phyloP scores from a whole-genome alignment of 2,797 vertebrate species.

The Aeoliscus strigatus region DNA sequence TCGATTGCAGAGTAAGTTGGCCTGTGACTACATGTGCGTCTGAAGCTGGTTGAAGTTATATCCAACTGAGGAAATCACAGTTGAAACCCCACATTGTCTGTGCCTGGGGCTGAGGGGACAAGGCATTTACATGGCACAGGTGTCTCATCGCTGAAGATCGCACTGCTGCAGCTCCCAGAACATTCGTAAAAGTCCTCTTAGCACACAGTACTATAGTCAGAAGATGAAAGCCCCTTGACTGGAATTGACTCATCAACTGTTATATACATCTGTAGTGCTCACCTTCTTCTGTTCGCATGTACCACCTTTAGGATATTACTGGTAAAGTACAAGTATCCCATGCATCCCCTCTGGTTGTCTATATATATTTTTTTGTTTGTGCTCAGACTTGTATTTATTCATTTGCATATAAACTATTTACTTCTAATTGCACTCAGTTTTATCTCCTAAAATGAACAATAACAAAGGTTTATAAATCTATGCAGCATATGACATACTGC shows the following conservation, averaged over 20 bases:
- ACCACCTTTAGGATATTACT: too few species aligned
- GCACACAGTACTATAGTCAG: slow-evolving; percentile 16
- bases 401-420: too few species aligned
- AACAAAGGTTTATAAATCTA: too few species aligned
- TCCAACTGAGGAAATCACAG: slow-evolving; percentile 63
- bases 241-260: too few species aligned
- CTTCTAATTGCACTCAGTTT: too few species aligned
- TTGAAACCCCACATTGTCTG: slow-evolving; percentile 51
- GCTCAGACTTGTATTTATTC: too few species aligned
- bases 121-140: slow-evolving; percentile 60
- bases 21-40: slow-evolving; percentile 3
- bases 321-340: too few species aligned
- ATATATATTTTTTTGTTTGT: too few species aligned
- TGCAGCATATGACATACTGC: too few species aligned
- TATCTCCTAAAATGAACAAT: too few species aligned
- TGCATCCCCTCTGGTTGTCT: too few species aligned
- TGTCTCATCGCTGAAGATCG: slow-evolving; percentile 31
- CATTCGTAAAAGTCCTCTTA: slow-evolving; percentile 28
- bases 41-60: slow-evolving; percentile 40
- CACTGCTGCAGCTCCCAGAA: slow-evolving; percentile 34
- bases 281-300: too few species aligned
- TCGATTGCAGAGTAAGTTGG: slow-evolving; percentile 47
- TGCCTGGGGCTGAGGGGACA: slow-evolving; percentile 38
- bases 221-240: neutral
- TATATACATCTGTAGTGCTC: neutral